These are phyloP conservation scores for Trachelipus rathkii DNA, from an alignment of 1,140 invertebrate genomes.

Conservation along the genomic window DNA sequence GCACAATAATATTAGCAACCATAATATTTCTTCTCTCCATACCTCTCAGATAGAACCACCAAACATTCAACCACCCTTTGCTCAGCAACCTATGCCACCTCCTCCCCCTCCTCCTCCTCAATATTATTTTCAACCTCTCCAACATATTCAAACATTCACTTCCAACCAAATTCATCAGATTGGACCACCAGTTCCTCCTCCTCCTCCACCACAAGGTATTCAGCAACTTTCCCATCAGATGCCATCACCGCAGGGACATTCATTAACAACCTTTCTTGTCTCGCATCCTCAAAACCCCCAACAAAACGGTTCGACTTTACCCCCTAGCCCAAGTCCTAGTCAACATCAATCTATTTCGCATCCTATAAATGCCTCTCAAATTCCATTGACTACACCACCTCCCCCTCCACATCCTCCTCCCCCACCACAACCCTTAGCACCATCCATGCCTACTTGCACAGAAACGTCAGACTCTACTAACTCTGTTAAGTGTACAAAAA, in stretches of 20 bases:
- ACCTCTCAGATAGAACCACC: constrained; percentile 29
- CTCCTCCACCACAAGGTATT: constrained; percentile 22
- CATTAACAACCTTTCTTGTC: neutral
- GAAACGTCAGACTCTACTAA: neutral
- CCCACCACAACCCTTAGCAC: neutral
- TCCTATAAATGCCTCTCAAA: neutral
- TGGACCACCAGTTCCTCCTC: neutral
- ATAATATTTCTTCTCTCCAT: constrained; percentile 29
- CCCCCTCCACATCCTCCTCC: neutral
- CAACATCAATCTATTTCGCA: neutral
- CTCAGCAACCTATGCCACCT: constrained; percentile 22
- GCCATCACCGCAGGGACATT: constrained; percentile 12
- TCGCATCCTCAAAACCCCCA: neutral
- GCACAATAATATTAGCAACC: constrained; percentile 19
- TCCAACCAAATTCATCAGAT: neutral
- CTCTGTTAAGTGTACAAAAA: constrained; percentile 24
- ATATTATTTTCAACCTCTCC: neutral
- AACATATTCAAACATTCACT: constrained; percentile 5
- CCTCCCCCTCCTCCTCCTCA: constrained; percentile 20
- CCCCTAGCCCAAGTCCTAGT: neutral
- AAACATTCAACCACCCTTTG: constrained; percentile 17
- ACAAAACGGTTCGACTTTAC: neutral
- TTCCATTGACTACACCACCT: neutral
- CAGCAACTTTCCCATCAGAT: constrained; percentile 3
- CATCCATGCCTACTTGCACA: no score